Conservation (phyloP, 2,113 vertebrate genomes). For the Hyperopisus bebe region DNA sequence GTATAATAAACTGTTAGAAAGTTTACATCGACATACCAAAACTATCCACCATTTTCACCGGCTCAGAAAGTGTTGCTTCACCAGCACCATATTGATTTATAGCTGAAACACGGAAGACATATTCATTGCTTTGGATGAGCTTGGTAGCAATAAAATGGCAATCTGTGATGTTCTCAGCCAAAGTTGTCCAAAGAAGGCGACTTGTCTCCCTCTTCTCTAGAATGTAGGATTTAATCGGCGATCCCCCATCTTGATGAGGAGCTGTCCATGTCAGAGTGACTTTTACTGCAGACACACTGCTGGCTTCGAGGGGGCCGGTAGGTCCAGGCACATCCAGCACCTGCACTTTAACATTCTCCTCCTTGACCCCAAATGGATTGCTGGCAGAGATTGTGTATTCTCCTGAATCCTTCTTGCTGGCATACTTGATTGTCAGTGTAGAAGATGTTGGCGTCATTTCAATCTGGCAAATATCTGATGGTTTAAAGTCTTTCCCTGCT, state of each 20-base stretch:
- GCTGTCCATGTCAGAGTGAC: constrained; percentile 87
- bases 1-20: not conserved
- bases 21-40: constrained; percentile 71
- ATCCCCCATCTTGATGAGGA: constrained; percentile 86
- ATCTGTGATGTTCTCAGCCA: constrained; percentile 81
- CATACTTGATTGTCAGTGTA: constrained; percentile 83
- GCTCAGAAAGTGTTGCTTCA: constrained; percentile 82
- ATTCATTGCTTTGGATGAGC: constrained; percentile 95
- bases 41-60: constrained; percentile 92
- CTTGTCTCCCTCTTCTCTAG: constrained; percentile 97
- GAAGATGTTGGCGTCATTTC: constrained; percentile 85
- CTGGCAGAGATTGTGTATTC: constrained; percentile 92
- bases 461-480: constrained; percentile 84
- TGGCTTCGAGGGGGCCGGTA: constrained; percentile 86
- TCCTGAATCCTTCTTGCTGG: constrained; percentile 87
- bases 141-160: constrained; percentile 89
- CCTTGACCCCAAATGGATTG: constrained; percentile 93
- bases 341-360: constrained; percentile 84
- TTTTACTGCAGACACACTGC: constrained; percentile 88
- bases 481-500: constrained; percentile 92
- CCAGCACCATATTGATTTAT: constrained; percentile 88
- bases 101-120: constrained; percentile 92
- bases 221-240: constrained; percentile 81
- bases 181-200: constrained; percentile 88
- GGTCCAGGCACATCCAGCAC: constrained; percentile 88